Evolutionary conservation across 2,113 vertebrate genomes (phyloP).

Genomic region (Emydura subglobosa): DNA sequence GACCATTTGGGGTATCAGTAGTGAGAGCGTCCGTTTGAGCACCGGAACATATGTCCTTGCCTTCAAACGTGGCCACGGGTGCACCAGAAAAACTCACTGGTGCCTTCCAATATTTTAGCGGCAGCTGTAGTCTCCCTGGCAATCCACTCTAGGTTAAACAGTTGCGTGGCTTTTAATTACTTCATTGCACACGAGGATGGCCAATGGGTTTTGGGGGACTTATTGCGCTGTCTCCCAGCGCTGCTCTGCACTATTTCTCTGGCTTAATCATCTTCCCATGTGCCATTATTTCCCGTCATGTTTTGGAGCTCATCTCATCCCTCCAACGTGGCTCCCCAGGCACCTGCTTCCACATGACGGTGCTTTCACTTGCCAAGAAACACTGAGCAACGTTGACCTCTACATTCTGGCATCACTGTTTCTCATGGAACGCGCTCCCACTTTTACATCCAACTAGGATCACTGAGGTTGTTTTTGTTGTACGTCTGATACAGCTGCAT

Average conservation of each 20-base stretch:
- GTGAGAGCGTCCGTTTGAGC: background rate
- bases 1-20: background rate
- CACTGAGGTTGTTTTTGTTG: conserved; percentile 29
- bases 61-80: fast-evolving
- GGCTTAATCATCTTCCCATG: conserved; percentile 34
- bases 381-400: conserved; percentile 56
- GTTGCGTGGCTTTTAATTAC: conserved; percentile 11
- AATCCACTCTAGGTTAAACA: background rate
- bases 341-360: conserved; percentile 45
- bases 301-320: conserved; percentile 33
- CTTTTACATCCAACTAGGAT: conserved; percentile 54
- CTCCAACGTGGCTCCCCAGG: conserved; percentile 56
- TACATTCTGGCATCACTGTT: conserved; percentile 59
- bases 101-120: background rate
- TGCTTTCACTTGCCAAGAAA: conserved; percentile 45
- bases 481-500: conserved; percentile 45
- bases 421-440: conserved; percentile 49
- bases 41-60: background rate
- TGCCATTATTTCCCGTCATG: conserved; percentile 34
- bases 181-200: conserved; percentile 12
- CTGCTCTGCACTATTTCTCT: conserved; percentile 44
- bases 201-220: conserved; percentile 2
- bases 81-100: background rate
- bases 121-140: background rate
- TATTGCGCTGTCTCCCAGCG: background rate